A percentile compares a stretch with the other conserved stretches of the same genome.
Conservation (phyloP, 64 coral and sea anemone genomes). For the Montipora foliosa region DNA sequence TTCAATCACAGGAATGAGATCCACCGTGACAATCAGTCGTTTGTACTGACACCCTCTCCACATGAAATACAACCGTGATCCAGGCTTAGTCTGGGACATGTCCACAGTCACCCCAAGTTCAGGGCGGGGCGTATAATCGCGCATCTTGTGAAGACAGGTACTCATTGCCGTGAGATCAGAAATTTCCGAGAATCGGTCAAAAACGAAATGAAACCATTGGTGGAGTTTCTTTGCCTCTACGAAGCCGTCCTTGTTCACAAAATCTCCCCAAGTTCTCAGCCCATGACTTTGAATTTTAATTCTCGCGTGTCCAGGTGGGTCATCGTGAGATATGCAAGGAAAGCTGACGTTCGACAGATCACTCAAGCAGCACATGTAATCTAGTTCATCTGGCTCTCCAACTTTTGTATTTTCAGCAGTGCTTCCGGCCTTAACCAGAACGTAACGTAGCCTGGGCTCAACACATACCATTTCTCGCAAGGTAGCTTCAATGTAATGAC, state of each 20-base stretch:
- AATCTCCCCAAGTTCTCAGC: conserved; percentile 26
- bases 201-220: conserved; percentile 49
- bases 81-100: conserved; percentile 66
- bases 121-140: conserved; percentile 1
- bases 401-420: conserved; percentile 67
- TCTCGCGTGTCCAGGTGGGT: conserved; percentile 60
- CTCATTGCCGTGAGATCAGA: conserved; percentile 66
- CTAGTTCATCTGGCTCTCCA: conserved; percentile 64
- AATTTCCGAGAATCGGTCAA: conserved; percentile 64
- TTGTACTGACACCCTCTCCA: conserved; percentile 72
- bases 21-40: conserved; percentile 47
- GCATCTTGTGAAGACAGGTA: conserved; percentile 58
- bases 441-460: conserved; percentile 30
- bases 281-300: conserved; percentile 13
- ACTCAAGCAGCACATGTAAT: conserved; percentile 63
- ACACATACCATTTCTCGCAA: conserved; percentile 1
- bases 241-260: conserved; percentile 51
- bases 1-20: conserved; percentile 63
- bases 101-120: conserved; percentile 64
- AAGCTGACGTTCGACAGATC: conserved; percentile 52
- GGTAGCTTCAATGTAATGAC: conserved; percentile 53
- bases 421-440: conserved; percentile 56
- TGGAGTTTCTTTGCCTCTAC: conserved; percentile 59
- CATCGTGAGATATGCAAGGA: not conserved
- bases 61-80: conserved; percentile 64